These are phyloP conservation scores for Larimichthys crocea DNA, from an alignment of 2,113 vertebrate genomes.

Conservation along the genomic window DNA sequence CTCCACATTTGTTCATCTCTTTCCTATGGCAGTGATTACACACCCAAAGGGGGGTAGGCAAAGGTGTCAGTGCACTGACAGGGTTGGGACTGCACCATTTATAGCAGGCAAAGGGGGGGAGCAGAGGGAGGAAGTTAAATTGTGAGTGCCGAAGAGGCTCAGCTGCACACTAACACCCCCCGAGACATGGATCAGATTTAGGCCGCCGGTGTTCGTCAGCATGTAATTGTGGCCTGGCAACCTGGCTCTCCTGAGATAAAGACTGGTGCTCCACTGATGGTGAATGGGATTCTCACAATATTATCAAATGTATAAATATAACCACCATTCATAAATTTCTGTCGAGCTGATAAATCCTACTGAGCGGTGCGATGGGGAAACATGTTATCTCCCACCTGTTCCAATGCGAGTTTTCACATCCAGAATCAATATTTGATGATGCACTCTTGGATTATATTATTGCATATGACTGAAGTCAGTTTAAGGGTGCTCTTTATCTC, in stretches of 20 bases:
- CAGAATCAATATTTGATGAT: constrained; percentile 26
- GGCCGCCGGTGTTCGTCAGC: constrained; percentile 52
- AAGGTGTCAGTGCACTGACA: constrained; percentile 49
- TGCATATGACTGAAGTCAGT: constrained; percentile 3
- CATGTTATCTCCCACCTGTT: constrained; percentile 43
- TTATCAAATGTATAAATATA: constrained; percentile 30
- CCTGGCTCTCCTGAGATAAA: constrained; percentile 57
- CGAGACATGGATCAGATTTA: constrained; percentile 29
- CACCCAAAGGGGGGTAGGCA: constrained; percentile 38
- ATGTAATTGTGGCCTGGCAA: constrained; percentile 74
- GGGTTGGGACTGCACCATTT: constrained; percentile 59
- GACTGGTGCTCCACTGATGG: constrained; percentile 24
- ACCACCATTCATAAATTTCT: constrained; percentile 31
- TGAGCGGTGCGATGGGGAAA: constrained; percentile 11
- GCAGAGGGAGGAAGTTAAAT: constrained; percentile 15
- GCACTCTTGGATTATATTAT: neutral
- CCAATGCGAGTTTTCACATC: constrained; percentile 23
- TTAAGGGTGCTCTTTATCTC: neutral
- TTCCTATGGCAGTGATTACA: constrained; percentile 43
- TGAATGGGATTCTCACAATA: constrained; percentile 21
- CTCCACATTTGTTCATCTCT: constrained; percentile 34
- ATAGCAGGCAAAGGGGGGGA: constrained; percentile 27
- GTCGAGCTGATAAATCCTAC: neutral
- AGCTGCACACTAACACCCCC: constrained; percentile 60
- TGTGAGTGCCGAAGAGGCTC: neutral